Evolutionary conservation across 1,140 invertebrate species (phyloP), one percentile per base, ranked within the genome.

Genomic region (Ceratitis capitata): DNA sequence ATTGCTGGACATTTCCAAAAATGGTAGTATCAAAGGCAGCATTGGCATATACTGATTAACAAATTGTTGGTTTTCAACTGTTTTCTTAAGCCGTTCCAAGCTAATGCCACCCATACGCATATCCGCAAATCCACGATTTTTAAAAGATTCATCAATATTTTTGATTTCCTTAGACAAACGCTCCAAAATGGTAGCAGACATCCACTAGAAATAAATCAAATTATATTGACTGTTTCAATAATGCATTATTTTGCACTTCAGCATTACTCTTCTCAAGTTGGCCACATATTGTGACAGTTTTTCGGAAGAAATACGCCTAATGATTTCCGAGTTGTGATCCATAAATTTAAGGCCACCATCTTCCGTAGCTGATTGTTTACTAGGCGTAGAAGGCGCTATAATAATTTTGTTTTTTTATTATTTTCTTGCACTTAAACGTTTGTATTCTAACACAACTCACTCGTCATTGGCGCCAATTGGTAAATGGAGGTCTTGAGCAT

Each of bases 1-100:
- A 93, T 97, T 96, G 6, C 94, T 93, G 5, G 94, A 95, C 7
- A 96, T 90, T 88, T 97, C 96, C 85, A 98, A 91, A 90, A 97
- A 98, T 1, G 95, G 95, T 16, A 97, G 92, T 3, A 98, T 88
- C 56, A 94, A 92, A 9, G 95, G 93, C 74, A 97, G 89, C 61
- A 94, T 95, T 1, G 96, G 96, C 32, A 96, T 93, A 87, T 94
- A 93, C 39, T 93, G 92, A 51, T 93, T 92, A 74, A 96, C 94
- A 82, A 94, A 94, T 56, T 89, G 90, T 85, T 92, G 90, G 82
- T 94, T 91, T 19, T 94, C 93, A 1, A 94, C 94, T 49, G 95
- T 95, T 89, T 95, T 95, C 84, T 95, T 93, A 3, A 96, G 90
- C 86, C 95, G 93, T 85, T 96, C 95, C 12, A 96, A 88, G 19